A percentile compares a stretch with the other conserved stretches of the same genome.
Conservation (phyloP, 1,140 invertebrate species). For the Andrena cerasifolii region DNA sequence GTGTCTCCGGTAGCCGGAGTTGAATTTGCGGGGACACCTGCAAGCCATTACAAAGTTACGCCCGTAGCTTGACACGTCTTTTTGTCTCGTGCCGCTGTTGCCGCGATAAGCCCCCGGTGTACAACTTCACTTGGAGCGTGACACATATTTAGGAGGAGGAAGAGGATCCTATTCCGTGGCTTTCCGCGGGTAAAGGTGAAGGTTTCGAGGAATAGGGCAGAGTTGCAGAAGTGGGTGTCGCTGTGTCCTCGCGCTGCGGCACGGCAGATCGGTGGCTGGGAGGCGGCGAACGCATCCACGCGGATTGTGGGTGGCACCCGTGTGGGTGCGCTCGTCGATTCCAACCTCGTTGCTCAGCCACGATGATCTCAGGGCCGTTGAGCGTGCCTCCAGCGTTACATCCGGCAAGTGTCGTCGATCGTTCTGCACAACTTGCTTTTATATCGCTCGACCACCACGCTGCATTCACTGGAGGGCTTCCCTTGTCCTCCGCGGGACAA, state of each 20-base stretch:
- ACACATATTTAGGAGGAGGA: no score
- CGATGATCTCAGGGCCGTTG: slow-evolving; percentile 57
- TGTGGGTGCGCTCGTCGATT: slow-evolving; percentile 60
- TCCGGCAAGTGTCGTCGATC: slow-evolving; percentile 50
- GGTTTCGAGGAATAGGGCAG: not conserved
- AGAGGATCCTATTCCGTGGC: not conserved
- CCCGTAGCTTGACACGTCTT: not conserved
- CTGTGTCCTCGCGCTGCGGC: not conserved
- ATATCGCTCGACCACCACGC: slow-evolving; percentile 4
- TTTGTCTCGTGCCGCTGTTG: not conserved
- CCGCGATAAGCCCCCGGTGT: slow-evolving; percentile 12
- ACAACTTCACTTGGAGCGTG: no score
- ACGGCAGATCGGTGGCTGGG: not conserved
- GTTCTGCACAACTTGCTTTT: slow-evolving; percentile 38
- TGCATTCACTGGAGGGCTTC: not conserved
- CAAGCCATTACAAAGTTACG: slow-evolving; percentile 13
- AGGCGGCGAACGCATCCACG: slow-evolving; percentile 26
- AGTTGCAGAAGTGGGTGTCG: not conserved
- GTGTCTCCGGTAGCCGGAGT: slow-evolving; percentile 16
- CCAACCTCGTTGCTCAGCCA: slow-evolving; percentile 56
- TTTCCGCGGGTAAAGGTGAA: no score
- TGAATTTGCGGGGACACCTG: slow-evolving; percentile 34
- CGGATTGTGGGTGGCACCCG: slow-evolving; percentile 45
- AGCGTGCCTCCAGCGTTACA: slow-evolving; percentile 36
- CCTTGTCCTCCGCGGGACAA: not conserved